Percentiles rank a stretch among this genome's conserved stretches.
phyloP scores from a whole-genome alignment of 2,113 vertebrate species.

The Aspiorhynchus laticeps region DNA sequence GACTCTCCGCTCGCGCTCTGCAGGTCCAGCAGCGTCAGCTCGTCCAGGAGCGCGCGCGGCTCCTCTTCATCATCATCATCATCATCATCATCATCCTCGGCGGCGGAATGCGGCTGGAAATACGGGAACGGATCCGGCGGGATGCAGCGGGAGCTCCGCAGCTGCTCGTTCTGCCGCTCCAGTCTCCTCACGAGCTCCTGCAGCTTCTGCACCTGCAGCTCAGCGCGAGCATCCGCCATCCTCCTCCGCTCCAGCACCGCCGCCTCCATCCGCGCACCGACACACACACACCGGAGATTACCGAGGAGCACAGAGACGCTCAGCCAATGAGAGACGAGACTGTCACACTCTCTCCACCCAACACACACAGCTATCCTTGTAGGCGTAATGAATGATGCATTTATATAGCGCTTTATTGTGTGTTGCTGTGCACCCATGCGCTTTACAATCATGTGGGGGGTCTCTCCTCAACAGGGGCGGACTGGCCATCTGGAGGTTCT shows the following conservation, averaged over 20 bases:
- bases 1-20: slow-evolving; percentile 73
- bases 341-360: slow-evolving; percentile 9
- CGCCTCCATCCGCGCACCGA: slow-evolving; percentile 65
- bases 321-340: slow-evolving; percentile 35
- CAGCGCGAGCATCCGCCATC: slow-evolving; percentile 76
- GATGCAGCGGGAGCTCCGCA: slow-evolving; percentile 73
- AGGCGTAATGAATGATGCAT: no score
- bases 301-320: slow-evolving; percentile 15
- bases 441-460: no score
- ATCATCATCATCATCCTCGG: slow-evolving; percentile 31
- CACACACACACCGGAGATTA: background rate
- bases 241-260: slow-evolving; percentile 63
- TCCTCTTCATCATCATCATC: slow-evolving; percentile 56
- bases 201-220: slow-evolving; percentile 92
- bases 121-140: slow-evolving; percentile 77
- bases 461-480: no score
- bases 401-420: no score
- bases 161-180: slow-evolving; percentile 88
- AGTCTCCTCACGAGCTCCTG: slow-evolving; percentile 90
- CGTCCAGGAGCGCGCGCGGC: slow-evolving; percentile 79
- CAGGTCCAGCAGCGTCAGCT: slow-evolving; percentile 87
- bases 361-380: background rate
- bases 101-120: slow-evolving; percentile 71
- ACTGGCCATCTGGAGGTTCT: no score
- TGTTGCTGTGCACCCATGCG: no score